Base-by-base conservation (phyloP, 2,888 invertebrate genomes). In the Lasioglossum zephyrum region DNA sequence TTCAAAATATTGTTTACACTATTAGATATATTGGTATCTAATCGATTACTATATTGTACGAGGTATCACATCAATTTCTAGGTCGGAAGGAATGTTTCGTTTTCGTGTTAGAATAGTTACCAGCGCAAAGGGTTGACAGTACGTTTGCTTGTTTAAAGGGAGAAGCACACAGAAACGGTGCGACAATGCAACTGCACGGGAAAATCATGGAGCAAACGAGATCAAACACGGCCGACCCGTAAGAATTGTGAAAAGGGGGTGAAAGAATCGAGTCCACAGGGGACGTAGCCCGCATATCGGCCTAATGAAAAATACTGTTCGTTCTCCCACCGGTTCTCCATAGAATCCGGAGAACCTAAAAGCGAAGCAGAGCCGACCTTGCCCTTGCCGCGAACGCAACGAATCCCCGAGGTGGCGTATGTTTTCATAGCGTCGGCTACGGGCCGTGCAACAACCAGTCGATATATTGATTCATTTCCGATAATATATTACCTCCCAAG, bases 391-490 rank as follows among this genome's bases (percentile, higher is more conserved):
- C 47, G 76, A 83, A 82, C 73, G n/a, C 81, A 73, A 26, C 41
- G 79, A 85, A 84, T 86, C 88, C 88, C 87, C 70, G 53, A 83
- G 90, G 81, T 81, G 83, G 77, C 77, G 76, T 83, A 85, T 66
- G 82, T 88, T 84, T 85, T 80, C 85, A 57, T 53, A 79, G 78
- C 73, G 77, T 75, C 83, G 57, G 82, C 63, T 81, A 72, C 84
- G 82, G 84, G 80, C 79, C 81, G 86, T 81, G 82, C 88, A 81
- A 79, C 85, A 87, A 77, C 88, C 74, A 81, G 84, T 90, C 90
- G 87, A 88, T 90, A 87, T 90, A 89, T 90, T 84, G 90, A 90
- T 88, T 88, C 78, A 90, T 90, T 90, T 89, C 89, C 90, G 89
- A 89, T 90, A 90, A 90, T 89, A 79, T 86, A 90, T 90, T 89